phyloP scores from a whole-genome alignment of 2,113 vertebrate genomes.

The Camelus bactrianus region DNA sequence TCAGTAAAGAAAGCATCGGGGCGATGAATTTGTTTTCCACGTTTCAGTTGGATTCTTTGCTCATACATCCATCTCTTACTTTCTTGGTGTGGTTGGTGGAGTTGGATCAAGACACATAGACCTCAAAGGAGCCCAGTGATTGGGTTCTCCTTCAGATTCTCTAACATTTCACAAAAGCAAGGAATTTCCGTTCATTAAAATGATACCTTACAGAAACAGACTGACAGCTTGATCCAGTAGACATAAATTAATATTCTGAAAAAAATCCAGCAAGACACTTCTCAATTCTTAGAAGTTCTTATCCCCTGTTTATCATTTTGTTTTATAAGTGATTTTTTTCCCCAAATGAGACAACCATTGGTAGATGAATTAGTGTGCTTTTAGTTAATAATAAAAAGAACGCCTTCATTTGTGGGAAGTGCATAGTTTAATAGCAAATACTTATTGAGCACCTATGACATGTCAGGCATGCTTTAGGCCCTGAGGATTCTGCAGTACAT shows the following conservation, averaged over 20 bases:
- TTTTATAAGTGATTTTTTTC: neutral
- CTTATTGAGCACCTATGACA: neutral
- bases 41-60: neutral
- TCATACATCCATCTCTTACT: too few relatives aligned
- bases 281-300: neutral
- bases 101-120: neutral
- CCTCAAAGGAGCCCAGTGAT: too few relatives aligned
- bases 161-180: neutral
- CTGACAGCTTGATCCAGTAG: neutral
- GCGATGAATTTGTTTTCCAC: neutral
- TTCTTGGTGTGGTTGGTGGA: too few relatives aligned
- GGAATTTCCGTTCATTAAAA: slow-evolving; percentile 35
- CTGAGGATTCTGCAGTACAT: neutral
- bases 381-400: slow-evolving; percentile 10
- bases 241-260: slow-evolving; percentile 6
- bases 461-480: neutral
- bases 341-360: neutral
- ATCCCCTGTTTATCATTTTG: neutral
- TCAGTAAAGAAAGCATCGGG: neutral
- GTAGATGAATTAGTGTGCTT: neutral
- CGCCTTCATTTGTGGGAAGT: neutral
- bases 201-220: neutral
- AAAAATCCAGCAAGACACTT: neutral
- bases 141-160: neutral
- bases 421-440: neutral